Percentiles rank a stretch among this genome's conserved stretches.
Conservation (phyloP, 2,888 invertebrate species). For the Lepetodrilus schrolli region DNA sequence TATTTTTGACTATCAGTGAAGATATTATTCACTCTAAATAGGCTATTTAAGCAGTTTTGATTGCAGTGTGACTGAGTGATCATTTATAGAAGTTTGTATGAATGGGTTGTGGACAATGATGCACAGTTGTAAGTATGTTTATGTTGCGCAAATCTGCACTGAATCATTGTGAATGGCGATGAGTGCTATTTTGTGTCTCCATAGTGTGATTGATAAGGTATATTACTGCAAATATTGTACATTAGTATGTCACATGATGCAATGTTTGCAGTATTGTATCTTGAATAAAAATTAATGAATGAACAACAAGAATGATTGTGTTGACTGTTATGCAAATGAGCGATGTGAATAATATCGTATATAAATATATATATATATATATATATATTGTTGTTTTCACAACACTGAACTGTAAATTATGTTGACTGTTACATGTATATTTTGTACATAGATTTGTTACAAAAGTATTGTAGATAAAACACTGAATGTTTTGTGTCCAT, state of each 20-base stretch:
- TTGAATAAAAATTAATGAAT: no score
- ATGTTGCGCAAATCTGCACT: no score
- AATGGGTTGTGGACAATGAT: no score
- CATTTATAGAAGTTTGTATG: no score
- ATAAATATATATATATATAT: neutral
- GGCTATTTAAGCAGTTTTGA: conserved; percentile 18
- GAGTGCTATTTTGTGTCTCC: no score
- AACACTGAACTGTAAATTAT: conserved; percentile 7
- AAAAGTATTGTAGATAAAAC: conserved; percentile 11
- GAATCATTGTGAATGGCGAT: no score
- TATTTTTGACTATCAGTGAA: conserved; percentile 21
- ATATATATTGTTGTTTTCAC: neutral
- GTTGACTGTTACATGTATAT: conserved; percentile 13
- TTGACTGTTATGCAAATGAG: neutral
- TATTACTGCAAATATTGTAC: no score
- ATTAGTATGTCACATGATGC: no score
- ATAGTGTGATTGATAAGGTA: no score
- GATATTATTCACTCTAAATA: conserved; percentile 27
- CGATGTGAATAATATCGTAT: neutral
- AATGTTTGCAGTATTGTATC: no score
- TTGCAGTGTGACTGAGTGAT: neutral
- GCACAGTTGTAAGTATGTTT: no score
- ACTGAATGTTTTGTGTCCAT: neutral
- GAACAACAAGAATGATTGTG: no score
- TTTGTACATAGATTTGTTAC: conserved; percentile 23